Evolutionary conservation across 1,140 invertebrate species (phyloP).

Genomic region (Drosophila bocki): DNA sequence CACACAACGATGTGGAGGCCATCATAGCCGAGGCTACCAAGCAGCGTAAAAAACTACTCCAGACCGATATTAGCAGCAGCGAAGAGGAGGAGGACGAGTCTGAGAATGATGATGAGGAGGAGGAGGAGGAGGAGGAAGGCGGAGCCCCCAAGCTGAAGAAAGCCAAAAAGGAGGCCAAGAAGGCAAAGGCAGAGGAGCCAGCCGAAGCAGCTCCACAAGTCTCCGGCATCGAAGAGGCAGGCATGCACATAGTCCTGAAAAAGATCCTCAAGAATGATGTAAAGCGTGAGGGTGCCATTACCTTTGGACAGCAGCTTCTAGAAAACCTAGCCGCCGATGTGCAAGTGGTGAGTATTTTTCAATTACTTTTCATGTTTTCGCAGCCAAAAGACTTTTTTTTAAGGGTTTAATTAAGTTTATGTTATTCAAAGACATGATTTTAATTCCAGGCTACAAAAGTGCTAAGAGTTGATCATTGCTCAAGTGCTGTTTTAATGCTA

Average conservation of each 20-base stretch:
- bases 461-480: slow-evolving; percentile 5
- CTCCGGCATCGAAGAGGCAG: slow-evolving; percentile 91
- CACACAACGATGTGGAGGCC: slow-evolving; percentile 65
- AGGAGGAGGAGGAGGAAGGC: neutral
- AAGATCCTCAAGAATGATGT: slow-evolving; percentile 91
- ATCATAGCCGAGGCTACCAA: slow-evolving; percentile 67
- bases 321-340: slow-evolving; percentile 71
- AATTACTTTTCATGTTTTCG: neutral
- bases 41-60: slow-evolving; percentile 46
- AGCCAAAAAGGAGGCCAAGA: slow-evolving; percentile 34
- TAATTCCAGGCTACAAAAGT: neutral
- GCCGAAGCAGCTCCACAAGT: slow-evolving; percentile 19
- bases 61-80: slow-evolving; percentile 28
- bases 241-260: slow-evolving; percentile 92
- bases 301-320: slow-evolving; percentile 86
- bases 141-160: slow-evolving; percentile 38
- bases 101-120: slow-evolving; percentile 14
- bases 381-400: no score
- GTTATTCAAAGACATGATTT: slow-evolving; percentile 1
- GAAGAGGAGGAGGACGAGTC: slow-evolving; percentile 31
- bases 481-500: neutral
- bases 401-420: neutral
- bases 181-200: slow-evolving; percentile 9
- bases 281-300: slow-evolving; percentile 79
- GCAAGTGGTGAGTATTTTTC: slow-evolving; percentile 50